Conservation (phyloP, 2,888 invertebrate genomes). For the Oxytorus armatus region DNA sequence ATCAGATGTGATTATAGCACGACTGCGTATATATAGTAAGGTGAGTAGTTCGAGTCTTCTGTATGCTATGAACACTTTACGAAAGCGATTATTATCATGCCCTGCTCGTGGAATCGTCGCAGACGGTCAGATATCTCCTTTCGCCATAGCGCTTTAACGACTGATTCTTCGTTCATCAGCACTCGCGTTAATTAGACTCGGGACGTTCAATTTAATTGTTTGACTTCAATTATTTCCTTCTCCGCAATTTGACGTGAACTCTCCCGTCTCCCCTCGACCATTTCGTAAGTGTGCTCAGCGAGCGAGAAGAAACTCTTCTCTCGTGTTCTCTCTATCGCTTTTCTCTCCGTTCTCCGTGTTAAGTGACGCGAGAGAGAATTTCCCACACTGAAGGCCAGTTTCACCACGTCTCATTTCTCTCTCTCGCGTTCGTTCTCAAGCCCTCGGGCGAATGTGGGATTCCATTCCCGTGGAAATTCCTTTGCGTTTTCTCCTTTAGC, state of each 20-base stretch:
- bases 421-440: constrained; percentile 21
- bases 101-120: neutral
- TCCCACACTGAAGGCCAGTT: constrained; percentile 54
- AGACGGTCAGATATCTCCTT: neutral
- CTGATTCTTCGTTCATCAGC: constrained; percentile 53
- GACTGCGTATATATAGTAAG: neutral
- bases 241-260: constrained; percentile 48
- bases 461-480: constrained; percentile 50
- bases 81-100: constrained; percentile 13
- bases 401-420: constrained; percentile 58
- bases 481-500: constrained; percentile 27
- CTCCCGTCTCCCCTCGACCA: constrained; percentile 23
- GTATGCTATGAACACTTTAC: constrained; percentile 3
- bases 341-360: constrained; percentile 49
- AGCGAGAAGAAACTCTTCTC: constrained; percentile 30
- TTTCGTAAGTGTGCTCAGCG: constrained; percentile 34
- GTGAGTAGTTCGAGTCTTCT: neutral
- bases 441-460: constrained; percentile 15
- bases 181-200: constrained; percentile 58
- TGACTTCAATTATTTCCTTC: constrained; percentile 66
- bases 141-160: constrained; percentile 40
- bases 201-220: constrained; percentile 65
- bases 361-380: constrained; percentile 62
- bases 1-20: constrained; percentile 16
- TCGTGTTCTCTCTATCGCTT: constrained; percentile 48